Conservation (phyloP, 2,113 vertebrate species). For the Columbina picui region DNA sequence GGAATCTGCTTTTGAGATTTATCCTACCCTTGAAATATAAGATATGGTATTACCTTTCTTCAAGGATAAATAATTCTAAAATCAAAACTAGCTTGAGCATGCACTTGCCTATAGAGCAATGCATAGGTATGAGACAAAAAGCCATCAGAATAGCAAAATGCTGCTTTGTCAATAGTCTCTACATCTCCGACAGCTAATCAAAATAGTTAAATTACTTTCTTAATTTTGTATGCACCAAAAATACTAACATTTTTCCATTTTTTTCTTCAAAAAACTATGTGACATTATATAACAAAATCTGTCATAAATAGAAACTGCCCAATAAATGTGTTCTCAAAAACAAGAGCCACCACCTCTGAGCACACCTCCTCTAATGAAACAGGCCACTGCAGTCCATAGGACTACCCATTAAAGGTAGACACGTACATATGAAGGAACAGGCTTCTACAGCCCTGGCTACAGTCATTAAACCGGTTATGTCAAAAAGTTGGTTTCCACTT, state of each 20-base stretch:
- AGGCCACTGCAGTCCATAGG: neutral
- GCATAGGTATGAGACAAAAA: neutral
- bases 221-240: neutral
- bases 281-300: neutral
- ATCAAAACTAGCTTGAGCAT: neutral
- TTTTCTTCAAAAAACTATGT: neutral
- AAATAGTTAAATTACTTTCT: neutral
- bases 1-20: neutral
- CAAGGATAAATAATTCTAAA: neutral
- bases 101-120: neutral
- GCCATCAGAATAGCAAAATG: neutral
- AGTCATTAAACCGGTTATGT: neutral
- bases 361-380: neutral
- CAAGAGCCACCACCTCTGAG: neutral
- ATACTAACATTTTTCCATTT: neutral
- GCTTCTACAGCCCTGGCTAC: neutral
- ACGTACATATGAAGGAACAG: neutral
- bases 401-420: neutral
- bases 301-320: neutral
- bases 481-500: neutral
- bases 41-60: neutral
- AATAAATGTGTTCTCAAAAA: neutral
- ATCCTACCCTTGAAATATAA: neutral
- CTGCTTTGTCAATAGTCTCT: neutral
- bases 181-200: neutral